Evolutionary conservation across 2,797 vertebrate genomes (phyloP).

Genomic region (Chaunax sp.): DNA sequence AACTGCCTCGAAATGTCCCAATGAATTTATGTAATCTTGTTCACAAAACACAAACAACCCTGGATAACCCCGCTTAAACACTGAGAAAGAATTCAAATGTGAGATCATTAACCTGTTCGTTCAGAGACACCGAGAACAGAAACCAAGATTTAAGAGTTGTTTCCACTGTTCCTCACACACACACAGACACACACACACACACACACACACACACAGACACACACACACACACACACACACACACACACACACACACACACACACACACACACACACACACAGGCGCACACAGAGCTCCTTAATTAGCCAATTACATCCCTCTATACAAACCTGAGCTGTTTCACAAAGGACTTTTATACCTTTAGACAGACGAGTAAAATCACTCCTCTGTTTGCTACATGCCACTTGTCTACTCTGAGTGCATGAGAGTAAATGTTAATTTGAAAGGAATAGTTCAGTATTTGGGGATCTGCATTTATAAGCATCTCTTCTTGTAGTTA

Average conservation of each 20-base stretch:
- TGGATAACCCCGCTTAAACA: conserved; percentile 44
- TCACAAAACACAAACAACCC: conserved; percentile 65
- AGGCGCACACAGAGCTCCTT: conserved; percentile 14
- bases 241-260: conserved; percentile 20
- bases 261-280: conserved; percentile 23
- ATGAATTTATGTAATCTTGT: conserved; percentile 62
- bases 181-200: conserved; percentile 13
- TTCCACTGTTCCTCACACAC: conserved; percentile 24
- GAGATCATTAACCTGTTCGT: conserved; percentile 49
- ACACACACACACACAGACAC: conserved; percentile 12
- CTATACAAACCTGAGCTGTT: conserved; percentile 38
- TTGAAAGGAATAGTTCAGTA: conserved; percentile 13
- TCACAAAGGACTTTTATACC: conserved; percentile 67
- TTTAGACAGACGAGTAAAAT: conserved; percentile 50
- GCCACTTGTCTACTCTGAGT: conserved; percentile 4
- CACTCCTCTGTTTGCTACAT: conserved; percentile 32
- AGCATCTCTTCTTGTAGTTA: background rate
- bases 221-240: conserved; percentile 23
- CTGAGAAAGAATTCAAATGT: conserved; percentile 13
- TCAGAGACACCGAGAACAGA: conserved; percentile 40
- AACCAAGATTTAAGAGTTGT: conserved; percentile 20
- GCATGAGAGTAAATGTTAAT: background rate
- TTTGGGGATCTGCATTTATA: background rate
- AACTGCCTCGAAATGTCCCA: conserved; percentile 67
- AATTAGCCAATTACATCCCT: conserved; percentile 67